These are phyloP conservation scores for Ia io DNA, from an alignment of 2,113 vertebrate species.

Conservation along the genomic window DNA sequence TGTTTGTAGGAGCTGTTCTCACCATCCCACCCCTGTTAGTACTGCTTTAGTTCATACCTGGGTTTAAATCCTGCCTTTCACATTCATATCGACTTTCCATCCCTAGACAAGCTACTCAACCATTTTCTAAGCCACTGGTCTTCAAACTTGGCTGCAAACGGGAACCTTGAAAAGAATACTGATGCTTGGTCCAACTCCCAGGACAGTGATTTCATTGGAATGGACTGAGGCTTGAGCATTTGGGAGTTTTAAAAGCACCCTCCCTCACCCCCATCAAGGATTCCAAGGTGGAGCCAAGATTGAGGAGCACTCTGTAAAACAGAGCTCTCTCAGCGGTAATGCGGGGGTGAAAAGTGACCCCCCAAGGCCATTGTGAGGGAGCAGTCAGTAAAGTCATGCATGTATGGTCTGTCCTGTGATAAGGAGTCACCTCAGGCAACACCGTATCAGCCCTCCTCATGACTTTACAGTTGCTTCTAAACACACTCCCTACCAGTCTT, in stretches of 20 bases:
- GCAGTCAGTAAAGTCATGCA: neutral
- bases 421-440: neutral
- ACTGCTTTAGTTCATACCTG: neutral
- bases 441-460: neutral
- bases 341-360: neutral
- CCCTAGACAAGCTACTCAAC: neutral
- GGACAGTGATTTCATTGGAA: neutral
- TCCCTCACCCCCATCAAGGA: neutral
- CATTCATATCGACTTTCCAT: neutral
- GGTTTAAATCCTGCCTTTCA: neutral
- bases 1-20: neutral
- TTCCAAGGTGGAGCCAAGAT: neutral
- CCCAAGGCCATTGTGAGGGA: neutral
- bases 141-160: neutral
- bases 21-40: neutral
- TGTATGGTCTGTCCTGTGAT: neutral
- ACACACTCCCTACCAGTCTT: neutral
- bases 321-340: neutral
- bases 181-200: neutral
- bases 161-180: neutral
- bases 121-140: neutral
- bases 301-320: neutral
- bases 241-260: neutral
- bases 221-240: neutral
- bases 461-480: neutral